A percentile compares a stretch with the other conserved stretches of the same genome.
phyloP scores from a whole-genome alignment of 2,113 vertebrate species.

The Xiphias gladius region DNA sequence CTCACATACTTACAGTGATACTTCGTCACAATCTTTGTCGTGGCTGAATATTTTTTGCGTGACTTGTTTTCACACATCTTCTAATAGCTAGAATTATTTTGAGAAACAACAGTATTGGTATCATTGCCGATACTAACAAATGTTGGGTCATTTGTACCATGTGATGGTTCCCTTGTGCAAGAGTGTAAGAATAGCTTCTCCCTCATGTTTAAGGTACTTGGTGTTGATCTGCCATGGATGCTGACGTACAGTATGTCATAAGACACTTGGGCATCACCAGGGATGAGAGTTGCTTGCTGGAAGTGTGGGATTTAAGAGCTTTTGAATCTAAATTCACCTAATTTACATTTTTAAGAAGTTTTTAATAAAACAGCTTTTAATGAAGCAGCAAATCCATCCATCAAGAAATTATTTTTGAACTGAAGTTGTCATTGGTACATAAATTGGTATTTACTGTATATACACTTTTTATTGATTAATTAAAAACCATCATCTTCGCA shows the following conservation, averaged over 20 bases:
- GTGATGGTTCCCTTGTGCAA: constrained; percentile 58
- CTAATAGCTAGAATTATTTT: not conserved
- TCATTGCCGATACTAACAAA: not conserved
- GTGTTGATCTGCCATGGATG: constrained; percentile 43
- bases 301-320: too few relatives aligned
- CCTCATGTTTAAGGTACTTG: constrained; percentile 52
- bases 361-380: too few relatives aligned
- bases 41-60: not conserved
- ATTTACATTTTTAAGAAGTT: not conserved
- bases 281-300: not conserved
- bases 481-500: not conserved
- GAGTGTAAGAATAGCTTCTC: constrained; percentile 77
- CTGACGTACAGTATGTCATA: constrained; percentile 49
- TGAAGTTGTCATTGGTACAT: not conserved
- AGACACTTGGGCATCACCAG: constrained; percentile 25
- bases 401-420: not conserved
- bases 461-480: not conserved
- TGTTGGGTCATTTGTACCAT: constrained; percentile 18
- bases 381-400: too few relatives aligned
- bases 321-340: not conserved
- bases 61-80: not conserved
- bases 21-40: not conserved
- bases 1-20: not conserved
- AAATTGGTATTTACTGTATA: too few relatives aligned
- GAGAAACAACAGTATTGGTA: not conserved